Evolutionary conservation across 2,113 vertebrate species (phyloP).

Genomic region (Scophthalmus maximus): DNA sequence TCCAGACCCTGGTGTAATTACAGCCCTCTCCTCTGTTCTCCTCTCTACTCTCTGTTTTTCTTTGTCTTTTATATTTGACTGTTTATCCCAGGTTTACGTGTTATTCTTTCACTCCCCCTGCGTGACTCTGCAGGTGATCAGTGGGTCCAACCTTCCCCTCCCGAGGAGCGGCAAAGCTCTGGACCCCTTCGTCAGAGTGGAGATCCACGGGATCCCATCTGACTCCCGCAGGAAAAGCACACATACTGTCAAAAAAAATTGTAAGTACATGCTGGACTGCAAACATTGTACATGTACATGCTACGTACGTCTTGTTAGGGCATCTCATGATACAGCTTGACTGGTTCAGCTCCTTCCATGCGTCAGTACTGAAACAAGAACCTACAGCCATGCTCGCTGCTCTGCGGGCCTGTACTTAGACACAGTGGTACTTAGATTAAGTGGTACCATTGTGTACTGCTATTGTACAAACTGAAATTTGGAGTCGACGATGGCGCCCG

Average conservation of each 20-base stretch:
- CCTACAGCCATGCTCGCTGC: too few relatives aligned
- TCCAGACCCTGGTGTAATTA: slow-evolving; percentile 54
- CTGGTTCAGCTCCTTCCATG: too few relatives aligned
- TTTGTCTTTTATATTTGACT: not conserved
- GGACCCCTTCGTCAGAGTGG: slow-evolving; percentile 84
- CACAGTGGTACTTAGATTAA: too few relatives aligned
- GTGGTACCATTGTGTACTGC: too few relatives aligned
- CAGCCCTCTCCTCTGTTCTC: slow-evolving; percentile 10
- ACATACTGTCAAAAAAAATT: slow-evolving; percentile 84
- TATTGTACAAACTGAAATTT: too few relatives aligned
- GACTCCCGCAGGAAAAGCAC: slow-evolving; percentile 82
- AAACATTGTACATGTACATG: not conserved
- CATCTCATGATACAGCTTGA: not conserved
- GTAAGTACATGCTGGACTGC: slow-evolving; percentile 77
- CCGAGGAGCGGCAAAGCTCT: slow-evolving; percentile 76
- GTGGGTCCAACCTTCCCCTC: slow-evolving; percentile 83
- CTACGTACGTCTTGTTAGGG: not conserved
- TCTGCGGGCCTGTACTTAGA: too few relatives aligned
- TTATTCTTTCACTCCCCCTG: not conserved
- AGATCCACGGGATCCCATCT: slow-evolving; percentile 84
- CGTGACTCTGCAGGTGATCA: slow-evolving; percentile 84
- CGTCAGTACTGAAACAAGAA: too few relatives aligned
- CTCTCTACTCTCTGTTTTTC: slow-evolving; percentile 4
- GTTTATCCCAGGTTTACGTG: not conserved
- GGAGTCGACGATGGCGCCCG: too few relatives aligned